These are phyloP conservation scores for Tetragnatha montana DNA, from an alignment of 2,888 invertebrate genomes.

Conservation along the genomic window DNA sequence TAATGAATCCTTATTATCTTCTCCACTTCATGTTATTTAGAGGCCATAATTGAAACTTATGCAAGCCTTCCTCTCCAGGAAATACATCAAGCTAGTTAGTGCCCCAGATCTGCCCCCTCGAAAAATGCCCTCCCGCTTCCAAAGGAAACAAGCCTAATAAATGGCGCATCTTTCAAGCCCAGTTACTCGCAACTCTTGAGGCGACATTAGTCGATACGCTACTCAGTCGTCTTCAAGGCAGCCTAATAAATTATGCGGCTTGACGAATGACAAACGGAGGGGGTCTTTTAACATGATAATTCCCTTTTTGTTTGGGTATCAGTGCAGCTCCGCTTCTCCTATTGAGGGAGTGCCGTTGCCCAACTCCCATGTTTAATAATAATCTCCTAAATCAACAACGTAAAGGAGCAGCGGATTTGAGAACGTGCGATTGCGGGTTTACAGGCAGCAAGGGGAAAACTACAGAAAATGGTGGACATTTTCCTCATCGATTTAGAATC, in stretches of 20 bases:
- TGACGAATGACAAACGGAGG: slow-evolving; percentile 12
- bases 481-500: too few relatives aligned
- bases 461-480: too few relatives aligned
- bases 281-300: slow-evolving; percentile 27
- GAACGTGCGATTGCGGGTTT: too few relatives aligned
- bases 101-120: background rate
- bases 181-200: background rate
- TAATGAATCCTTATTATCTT: background rate
- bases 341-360: background rate
- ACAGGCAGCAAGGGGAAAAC: too few relatives aligned
- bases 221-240: slow-evolving; percentile 10
- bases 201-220: background rate
- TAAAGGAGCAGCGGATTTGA: slow-evolving; percentile 1
- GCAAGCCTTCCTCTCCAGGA: background rate
- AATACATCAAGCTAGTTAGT: slow-evolving; percentile 24
- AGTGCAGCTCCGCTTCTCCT: slow-evolving; percentile 10
- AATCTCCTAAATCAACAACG: slow-evolving; percentile 29
- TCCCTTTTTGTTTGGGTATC: slow-evolving; percentile 24
- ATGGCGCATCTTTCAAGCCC: background rate
- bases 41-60: slow-evolving; percentile 19
- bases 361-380: background rate
- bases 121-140: slow-evolving; percentile 3
- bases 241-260: slow-evolving; percentile 24
- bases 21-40: background rate
- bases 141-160: background rate